Evolutionary conservation across 2,113 vertebrate species (phyloP).

Genomic region (Coreoperca whiteheadi): DNA sequence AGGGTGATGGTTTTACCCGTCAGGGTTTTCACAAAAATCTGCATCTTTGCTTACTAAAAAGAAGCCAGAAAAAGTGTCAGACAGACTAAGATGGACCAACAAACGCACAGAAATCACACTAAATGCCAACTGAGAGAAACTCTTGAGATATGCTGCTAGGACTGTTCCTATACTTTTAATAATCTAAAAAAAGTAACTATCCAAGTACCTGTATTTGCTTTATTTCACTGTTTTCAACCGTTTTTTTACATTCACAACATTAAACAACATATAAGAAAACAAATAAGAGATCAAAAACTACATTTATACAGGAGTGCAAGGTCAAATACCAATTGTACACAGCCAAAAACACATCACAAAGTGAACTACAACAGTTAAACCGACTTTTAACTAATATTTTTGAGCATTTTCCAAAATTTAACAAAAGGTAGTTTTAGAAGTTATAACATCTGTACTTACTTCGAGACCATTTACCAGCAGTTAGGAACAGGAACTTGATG

Average conservation of each 20-base stretch:
- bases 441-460: neutral
- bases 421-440: neutral
- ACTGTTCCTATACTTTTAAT: neutral
- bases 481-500: neutral
- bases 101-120: neutral
- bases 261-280: neutral
- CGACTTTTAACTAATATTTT: no score
- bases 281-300: neutral
- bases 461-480: neutral
- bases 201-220: neutral
- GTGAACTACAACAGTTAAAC: neutral
- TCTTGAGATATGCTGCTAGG: neutral
- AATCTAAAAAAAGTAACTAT: neutral
- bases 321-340: neutral
- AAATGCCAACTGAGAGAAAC: neutral
- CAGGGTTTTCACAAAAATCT: conserved; percentile 32
- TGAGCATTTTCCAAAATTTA: neutral
- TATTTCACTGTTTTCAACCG: neutral
- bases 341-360: neutral
- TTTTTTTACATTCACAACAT: neutral
- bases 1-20: conserved; percentile 15
- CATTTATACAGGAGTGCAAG: neutral
- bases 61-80: neutral
- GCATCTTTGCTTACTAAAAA: neutral
- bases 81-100: neutral